Conservation (phyloP, 2,113 vertebrate genomes). For the Podarcis raffonei region DNA sequence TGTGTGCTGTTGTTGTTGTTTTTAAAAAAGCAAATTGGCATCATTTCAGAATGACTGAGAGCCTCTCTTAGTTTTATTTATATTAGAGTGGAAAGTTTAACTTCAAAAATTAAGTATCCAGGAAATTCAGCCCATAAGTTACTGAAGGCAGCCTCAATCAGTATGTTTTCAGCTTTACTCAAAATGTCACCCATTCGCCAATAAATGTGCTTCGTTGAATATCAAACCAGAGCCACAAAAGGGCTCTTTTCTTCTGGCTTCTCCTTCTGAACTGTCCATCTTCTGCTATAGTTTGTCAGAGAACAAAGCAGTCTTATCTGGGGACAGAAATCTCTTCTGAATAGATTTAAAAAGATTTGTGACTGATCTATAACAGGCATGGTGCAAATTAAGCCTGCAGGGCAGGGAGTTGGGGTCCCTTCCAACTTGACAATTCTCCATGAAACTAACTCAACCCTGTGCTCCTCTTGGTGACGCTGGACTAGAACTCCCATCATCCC, state of each 20-base stretch:
- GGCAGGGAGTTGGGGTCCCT: no score
- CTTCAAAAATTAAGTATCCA: background rate
- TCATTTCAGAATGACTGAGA: background rate
- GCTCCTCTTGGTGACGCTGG: no score
- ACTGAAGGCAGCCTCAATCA: background rate
- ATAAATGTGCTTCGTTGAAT: background rate
- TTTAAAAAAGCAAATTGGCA: background rate
- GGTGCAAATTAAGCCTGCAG: background rate
- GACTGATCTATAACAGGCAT: conserved; percentile 9
- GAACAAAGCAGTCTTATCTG: background rate
- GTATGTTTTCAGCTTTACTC: background rate
- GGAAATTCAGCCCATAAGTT: background rate
- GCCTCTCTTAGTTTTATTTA: background rate
- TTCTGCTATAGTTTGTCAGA: background rate
- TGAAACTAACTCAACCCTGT: no score
- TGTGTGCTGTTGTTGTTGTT: background rate
- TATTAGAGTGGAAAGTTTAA: background rate
- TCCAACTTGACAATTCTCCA: no score
- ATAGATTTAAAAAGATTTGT: conserved; percentile 5
- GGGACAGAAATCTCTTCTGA: background rate
- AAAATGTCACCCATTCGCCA: background rate
- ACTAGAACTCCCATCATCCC: no score
- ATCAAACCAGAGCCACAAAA: background rate
- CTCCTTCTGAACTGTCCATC: background rate
- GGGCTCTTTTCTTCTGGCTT: background rate